These are phyloP conservation scores for Arenaria interpres DNA, from an alignment of 2,113 vertebrate species.

Conservation along the genomic window DNA sequence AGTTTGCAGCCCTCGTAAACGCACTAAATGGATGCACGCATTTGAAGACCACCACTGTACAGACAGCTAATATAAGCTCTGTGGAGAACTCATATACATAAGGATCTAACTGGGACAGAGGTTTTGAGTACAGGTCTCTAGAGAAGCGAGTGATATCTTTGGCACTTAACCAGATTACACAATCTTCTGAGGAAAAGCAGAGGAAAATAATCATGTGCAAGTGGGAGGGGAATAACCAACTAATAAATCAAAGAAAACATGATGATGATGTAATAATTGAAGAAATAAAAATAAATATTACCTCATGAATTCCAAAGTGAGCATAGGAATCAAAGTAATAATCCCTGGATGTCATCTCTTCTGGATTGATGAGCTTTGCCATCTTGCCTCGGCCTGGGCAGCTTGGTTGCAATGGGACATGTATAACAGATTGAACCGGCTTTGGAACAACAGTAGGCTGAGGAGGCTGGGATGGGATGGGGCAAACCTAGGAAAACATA, in stretches of 20 bases:
- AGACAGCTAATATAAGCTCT: background rate
- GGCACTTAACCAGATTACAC: background rate
- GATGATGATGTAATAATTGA: background rate
- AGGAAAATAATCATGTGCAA: background rate
- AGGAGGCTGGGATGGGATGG: conserved; percentile 80
- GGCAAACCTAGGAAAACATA: conserved; percentile 71
- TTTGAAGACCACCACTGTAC: background rate
- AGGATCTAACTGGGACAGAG: background rate
- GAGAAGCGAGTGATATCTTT: background rate
- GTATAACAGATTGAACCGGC: conserved; percentile 85
- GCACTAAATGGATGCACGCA: background rate
- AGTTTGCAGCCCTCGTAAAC: background rate
- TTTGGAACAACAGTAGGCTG: conserved; percentile 86
- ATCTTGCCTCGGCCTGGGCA: conserved; percentile 92
- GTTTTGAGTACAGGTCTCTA: background rate
- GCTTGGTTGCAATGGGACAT: conserved; percentile 81
- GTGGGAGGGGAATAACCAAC: background rate
- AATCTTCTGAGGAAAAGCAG: background rate
- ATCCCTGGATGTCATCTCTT: conserved; percentile 97
- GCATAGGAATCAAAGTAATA: conserved; percentile 99
- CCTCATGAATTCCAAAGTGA: conserved; percentile 98
- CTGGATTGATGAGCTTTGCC: conserved; percentile 91
- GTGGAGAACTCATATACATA: background rate
- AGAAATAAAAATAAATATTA: conserved; percentile 61
- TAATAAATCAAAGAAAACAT: background rate